A percentile compares a stretch with the other conserved stretches of the same genome.
Evolutionary conservation across 2,113 vertebrate species (phyloP).

Genomic region (Cathartes aura): DNA sequence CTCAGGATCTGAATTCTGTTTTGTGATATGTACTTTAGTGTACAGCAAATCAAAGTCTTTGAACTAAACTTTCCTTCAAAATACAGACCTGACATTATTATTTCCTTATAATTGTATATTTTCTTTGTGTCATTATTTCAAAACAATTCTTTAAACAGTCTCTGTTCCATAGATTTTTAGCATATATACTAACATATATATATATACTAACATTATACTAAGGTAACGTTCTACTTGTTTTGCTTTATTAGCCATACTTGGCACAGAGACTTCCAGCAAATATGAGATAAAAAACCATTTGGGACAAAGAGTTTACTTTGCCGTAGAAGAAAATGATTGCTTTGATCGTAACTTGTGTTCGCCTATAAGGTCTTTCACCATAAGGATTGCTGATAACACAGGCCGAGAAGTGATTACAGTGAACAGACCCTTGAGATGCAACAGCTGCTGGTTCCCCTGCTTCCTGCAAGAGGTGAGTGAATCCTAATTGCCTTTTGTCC

Average conservation of each 20-base stretch:
- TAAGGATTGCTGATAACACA: slow-evolving; percentile 85
- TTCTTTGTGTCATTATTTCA: background rate
- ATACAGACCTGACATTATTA: background rate
- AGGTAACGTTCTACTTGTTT: background rate
- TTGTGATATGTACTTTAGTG: background rate
- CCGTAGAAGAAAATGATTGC: slow-evolving; percentile 92
- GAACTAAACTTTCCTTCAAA: background rate
- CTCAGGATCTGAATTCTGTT: background rate
- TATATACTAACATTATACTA: background rate
- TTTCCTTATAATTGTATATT: background rate
- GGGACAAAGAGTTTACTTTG: slow-evolving; percentile 95
- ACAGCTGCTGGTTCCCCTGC: slow-evolving; percentile 93
- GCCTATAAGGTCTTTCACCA: slow-evolving; percentile 87
- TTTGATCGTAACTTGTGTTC: slow-evolving; percentile 92
- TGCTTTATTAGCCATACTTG: slow-evolving; percentile 85
- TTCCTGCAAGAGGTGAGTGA: slow-evolving; percentile 91
- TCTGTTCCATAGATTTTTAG: background rate
- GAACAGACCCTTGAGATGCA: slow-evolving; percentile 89
- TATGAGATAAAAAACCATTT: slow-evolving; percentile 92
- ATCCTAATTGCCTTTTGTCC: background rate
- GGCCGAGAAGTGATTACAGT: slow-evolving; percentile 90
- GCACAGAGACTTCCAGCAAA: slow-evolving; percentile 94
- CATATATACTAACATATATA: background rate
- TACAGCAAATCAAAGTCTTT: background rate
- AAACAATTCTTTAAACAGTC: background rate